phyloP scores from a whole-genome alignment of 2,797 vertebrate genomes.

The Lacerta agilis region DNA sequence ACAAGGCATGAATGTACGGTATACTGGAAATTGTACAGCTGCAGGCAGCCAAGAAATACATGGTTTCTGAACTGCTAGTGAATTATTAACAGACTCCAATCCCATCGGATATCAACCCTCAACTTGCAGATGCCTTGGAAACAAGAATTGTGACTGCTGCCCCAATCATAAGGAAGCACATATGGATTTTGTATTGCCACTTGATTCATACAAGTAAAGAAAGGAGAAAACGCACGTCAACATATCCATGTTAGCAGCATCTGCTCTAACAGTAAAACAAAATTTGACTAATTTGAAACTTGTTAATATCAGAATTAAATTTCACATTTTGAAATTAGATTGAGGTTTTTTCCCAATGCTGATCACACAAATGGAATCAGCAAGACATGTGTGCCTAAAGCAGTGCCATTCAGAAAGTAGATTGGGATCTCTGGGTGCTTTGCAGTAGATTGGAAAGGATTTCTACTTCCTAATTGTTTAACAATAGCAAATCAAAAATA shows the following conservation, averaged over 20 bases:
- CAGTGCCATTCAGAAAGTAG: too few relatives aligned
- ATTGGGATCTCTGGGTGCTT: too few relatives aligned
- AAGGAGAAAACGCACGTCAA: neutral
- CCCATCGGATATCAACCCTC: neutral
- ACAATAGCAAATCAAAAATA: too few relatives aligned
- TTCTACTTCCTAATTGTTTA: too few relatives aligned
- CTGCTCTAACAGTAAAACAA: neutral
- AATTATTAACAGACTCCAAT: neutral
- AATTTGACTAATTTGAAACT: neutral
- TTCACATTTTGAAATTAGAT: neutral
- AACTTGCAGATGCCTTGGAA: neutral
- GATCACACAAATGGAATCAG: neutral
- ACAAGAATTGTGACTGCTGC: neutral
- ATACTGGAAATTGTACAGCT: conserved; percentile 14
- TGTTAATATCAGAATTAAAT: neutral
- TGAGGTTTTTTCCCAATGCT: neutral
- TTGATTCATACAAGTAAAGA: neutral
- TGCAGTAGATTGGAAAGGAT: too few relatives aligned
- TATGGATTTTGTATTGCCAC: neutral
- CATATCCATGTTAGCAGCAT: neutral
- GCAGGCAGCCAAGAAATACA: neutral
- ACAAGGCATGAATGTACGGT: conserved; percentile 26
- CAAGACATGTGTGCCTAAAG: neutral
- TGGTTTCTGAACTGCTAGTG: neutral
- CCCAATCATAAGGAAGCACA: neutral